Evolutionary conservation across 2,888 invertebrate species (phyloP), one percentile per base, ranked within the genome.

Genomic region (Adelognathus sp.): DNA sequence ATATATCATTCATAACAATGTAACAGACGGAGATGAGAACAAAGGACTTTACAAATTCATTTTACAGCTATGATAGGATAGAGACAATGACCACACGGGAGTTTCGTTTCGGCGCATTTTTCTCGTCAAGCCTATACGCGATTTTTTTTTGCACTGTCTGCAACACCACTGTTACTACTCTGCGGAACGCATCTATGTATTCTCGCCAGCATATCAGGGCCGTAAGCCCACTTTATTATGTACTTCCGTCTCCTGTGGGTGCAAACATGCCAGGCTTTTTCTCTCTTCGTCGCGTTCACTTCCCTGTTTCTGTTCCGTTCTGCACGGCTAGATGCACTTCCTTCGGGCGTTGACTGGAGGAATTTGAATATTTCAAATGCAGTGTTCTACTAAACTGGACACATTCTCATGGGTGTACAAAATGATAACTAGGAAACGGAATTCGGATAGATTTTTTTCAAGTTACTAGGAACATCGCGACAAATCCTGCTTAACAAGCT

Each of bases 171-270:
- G 27, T 18, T 31, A 18, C 18, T 9, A 46, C 46, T 21, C 18
- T n/a, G 52, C 29, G 31, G 44, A 46, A 29, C 36, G 24, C 41
- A 44, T 56, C 69, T 33, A 18, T 11, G 18, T 18, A 33, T 16
- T 46, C 54, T 56, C 44, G 61, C 29, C 31, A 0, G 31, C 41
- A n/a, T 56, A 75, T 75, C 63, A 56, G 33, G 54, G 6, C 41
- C 36, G 61, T 29, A 67, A 75, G 44, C 39, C 54, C 24, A 18
- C 61, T 69, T 75, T 69, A 69, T 69, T 46, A 69, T 36, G 39
- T n/a, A 69, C 56, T 76, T 50, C 63, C 56, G 36, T 70, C 14
- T 70, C 24, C 46, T 54, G 56, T 56, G 24, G 24, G 27, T 46
- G 63, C 46, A 18, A 36, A 44, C 24, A 31, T 24, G 11, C 44